A percentile compares a stretch with the other conserved stretches of the same genome.
phyloP scores from a whole-genome alignment of 53 echinoderm and acorn worm species.

The Mesocentrotus franciscanus region DNA sequence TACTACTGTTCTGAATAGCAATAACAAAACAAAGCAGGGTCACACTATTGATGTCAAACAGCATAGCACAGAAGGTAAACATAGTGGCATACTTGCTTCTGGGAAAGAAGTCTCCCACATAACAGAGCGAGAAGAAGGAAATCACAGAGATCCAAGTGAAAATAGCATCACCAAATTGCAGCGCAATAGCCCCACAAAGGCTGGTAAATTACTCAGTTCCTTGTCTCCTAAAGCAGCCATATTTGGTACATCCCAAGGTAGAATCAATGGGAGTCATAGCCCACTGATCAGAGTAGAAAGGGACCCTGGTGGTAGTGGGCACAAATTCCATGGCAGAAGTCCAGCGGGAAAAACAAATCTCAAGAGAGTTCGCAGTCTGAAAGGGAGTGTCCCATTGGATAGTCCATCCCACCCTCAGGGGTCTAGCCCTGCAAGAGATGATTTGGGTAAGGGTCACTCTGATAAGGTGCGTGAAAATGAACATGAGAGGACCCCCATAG shows the following conservation, averaged over 20 bases:
- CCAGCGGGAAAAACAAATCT: background rate
- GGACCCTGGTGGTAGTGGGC: background rate
- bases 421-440: background rate
- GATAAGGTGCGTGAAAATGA: background rate
- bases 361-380: conserved; percentile 58
- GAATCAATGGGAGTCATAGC: conserved; percentile 5
- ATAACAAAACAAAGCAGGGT: background rate
- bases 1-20: background rate
- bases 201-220: background rate
- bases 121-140: background rate
- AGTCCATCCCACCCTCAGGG: background rate
- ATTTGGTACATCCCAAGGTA: background rate
- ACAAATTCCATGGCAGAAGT: background rate
- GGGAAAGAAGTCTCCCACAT: background rate
- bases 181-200: background rate
- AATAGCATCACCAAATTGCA: background rate
- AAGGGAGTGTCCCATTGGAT: conserved; percentile 46
- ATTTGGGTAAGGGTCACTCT: background rate
- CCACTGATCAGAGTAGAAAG: background rate
- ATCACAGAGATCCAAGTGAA: background rate
- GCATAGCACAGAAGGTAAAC: background rate
- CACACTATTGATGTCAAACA: background rate
- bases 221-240: conserved; percentile 9
- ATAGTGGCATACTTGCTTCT: background rate
- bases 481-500: conserved; percentile 7